Conservation (phyloP, 2,888 invertebrate species). For the Morpho achilles region DNA sequence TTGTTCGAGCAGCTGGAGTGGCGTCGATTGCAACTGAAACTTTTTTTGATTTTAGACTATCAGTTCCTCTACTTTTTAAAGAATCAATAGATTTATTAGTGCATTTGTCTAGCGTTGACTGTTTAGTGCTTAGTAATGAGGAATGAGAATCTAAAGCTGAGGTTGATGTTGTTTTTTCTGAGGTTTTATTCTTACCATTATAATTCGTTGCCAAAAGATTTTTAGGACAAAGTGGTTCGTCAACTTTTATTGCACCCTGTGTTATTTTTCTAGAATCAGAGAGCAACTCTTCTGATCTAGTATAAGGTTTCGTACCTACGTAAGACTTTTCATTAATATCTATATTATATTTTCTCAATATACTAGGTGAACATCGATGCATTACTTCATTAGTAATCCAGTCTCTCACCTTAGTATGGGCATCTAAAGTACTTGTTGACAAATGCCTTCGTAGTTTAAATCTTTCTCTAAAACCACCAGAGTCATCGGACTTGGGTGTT, state of each 20-base stretch:
- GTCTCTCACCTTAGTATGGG: slow-evolving; percentile 90
- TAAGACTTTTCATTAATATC: slow-evolving; percentile 53
- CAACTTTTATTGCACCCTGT: slow-evolving; percentile 41
- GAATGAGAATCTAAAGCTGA: slow-evolving; percentile 70
- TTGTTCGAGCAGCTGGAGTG: slow-evolving; percentile 85
- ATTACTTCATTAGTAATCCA: slow-evolving; percentile 91
- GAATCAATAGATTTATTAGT: slow-evolving; percentile 66
- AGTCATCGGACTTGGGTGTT: slow-evolving; percentile 77
- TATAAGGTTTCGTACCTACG: slow-evolving; percentile 52
- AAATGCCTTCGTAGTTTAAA: slow-evolving; percentile 85
- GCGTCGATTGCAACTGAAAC: slow-evolving; percentile 89
- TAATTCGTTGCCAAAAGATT: slow-evolving; percentile 42
- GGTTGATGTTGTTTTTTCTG: slow-evolving; percentile 69
- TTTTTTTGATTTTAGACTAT: slow-evolving; percentile 79
- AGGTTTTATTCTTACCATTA: slow-evolving; percentile 52
- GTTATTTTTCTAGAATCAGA: slow-evolving; percentile 52
- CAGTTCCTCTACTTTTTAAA: slow-evolving; percentile 60
- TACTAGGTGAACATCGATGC: slow-evolving; percentile 84
- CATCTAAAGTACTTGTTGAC: slow-evolving; percentile 90
- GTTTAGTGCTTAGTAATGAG: slow-evolving; percentile 58
- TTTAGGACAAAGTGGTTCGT: slow-evolving; percentile 37
- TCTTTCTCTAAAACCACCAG: slow-evolving; percentile 77
- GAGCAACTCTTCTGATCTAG: slow-evolving; percentile 68
- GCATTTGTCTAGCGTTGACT: slow-evolving; percentile 45
- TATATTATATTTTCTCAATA: slow-evolving; percentile 75